Percentiles rank a stretch among this genome's conserved stretches.
Conservation (phyloP, 2,797 vertebrate genomes). For the Phaenicophaeus curvirostris region DNA sequence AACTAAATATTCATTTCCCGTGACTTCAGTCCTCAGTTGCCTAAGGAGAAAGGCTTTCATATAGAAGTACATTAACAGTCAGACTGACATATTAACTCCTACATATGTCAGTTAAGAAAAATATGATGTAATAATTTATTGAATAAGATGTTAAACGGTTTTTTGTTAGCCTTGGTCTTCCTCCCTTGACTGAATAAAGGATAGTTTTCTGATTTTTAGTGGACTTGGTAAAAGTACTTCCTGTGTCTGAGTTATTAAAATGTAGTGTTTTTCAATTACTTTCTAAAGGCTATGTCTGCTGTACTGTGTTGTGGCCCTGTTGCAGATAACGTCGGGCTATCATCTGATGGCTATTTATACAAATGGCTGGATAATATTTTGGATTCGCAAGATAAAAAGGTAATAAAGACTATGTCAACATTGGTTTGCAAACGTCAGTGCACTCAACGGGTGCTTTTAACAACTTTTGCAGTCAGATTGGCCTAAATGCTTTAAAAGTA, state of each 20-base stretch:
- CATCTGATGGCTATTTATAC: constrained; percentile 98
- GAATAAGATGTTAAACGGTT: background rate
- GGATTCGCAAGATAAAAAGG: constrained; percentile 99
- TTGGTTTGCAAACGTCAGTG: background rate
- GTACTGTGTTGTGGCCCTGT: constrained; percentile 98
- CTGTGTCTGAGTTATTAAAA: background rate
- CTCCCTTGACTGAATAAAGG: background rate
- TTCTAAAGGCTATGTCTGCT: constrained; percentile 94
- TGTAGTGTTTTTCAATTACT: constrained; percentile 2
- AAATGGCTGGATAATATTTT: constrained; percentile 99
- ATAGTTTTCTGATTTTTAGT: background rate
- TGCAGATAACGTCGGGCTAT: constrained; percentile 97
- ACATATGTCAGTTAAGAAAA: background rate
- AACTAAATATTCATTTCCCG: background rate
- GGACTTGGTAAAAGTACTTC: background rate
- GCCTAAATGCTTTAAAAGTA: background rate
- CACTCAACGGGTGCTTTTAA: background rate
- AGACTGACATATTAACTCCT: background rate
- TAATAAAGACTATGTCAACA: constrained; percentile 46
- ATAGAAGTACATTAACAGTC: background rate
- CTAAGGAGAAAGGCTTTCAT: background rate
- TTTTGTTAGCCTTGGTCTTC: background rate
- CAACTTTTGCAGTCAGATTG: background rate
- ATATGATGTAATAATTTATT: background rate
- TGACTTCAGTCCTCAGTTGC: background rate